phyloP scores from a whole-genome alignment of 1,140 invertebrate species.

The Epicauta chinensis region DNA sequence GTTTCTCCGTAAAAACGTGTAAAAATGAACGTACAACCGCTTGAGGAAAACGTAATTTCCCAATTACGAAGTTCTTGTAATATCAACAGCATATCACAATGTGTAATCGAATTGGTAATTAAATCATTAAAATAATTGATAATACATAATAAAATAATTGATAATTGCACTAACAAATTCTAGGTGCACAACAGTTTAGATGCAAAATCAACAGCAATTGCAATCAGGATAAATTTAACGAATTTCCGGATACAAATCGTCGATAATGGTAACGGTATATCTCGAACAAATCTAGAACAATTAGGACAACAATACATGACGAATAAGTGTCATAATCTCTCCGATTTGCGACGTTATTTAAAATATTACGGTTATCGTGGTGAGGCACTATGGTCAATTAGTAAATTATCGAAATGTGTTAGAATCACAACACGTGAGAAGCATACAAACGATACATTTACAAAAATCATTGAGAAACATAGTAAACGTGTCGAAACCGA shows the following conservation, averaged over 20 bases:
- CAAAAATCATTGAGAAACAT: conserved; percentile 42
- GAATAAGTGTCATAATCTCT: conserved; percentile 52
- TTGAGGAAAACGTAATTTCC: conserved; percentile 19
- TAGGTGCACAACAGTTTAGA: conserved; percentile 60
- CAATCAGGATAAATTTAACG: conserved; percentile 52
- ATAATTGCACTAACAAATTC: conserved; percentile 8
- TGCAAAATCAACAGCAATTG: conserved; percentile 55
- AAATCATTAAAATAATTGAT: no score
- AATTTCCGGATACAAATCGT: conserved; percentile 57
- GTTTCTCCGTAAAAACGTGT: not conserved
- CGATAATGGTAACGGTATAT: conserved; percentile 59
- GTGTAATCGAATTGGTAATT: conserved; percentile 36
- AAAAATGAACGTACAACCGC: conserved; percentile 12
- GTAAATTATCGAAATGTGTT: conserved; percentile 48
- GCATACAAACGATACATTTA: conserved; percentile 43
- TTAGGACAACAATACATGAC: conserved; percentile 55
- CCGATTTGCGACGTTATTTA: conserved; percentile 46
- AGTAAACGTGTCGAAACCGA: conserved; percentile 11
- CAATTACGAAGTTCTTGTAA: conserved; percentile 27
- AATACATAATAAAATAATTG: no score
- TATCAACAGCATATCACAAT: conserved; percentile 30
- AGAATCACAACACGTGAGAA: conserved; percentile 49
- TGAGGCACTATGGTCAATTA: conserved; percentile 57
- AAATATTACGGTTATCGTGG: conserved; percentile 56
- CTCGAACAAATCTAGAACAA: conserved; percentile 44